phyloP scores from a whole-genome alignment of 1,140 invertebrate genomes.

The Papilio glaucus region DNA sequence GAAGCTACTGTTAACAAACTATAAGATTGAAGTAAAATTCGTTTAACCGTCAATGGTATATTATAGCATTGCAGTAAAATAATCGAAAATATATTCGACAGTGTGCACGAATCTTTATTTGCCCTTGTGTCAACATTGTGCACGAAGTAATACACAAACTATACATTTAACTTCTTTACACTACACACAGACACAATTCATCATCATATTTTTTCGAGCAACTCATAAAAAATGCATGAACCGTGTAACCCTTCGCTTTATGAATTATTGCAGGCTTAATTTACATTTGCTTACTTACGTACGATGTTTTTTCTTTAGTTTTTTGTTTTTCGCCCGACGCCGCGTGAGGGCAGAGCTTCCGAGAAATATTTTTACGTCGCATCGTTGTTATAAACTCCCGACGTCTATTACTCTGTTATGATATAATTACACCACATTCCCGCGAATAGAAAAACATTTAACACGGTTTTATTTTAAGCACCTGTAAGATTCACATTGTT shows the following conservation, averaged over 20 bases:
- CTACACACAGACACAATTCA: background rate
- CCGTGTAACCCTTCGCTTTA: slow-evolving; percentile 11
- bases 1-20: no score
- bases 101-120: slow-evolving; percentile 12
- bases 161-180: background rate
- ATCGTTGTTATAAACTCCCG: background rate
- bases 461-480: background rate
- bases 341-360: slow-evolving; percentile 3
- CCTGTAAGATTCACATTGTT: slow-evolving; percentile 5
- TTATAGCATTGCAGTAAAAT: no score
- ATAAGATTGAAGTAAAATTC: no score
- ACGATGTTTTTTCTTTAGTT: slow-evolving; percentile 19
- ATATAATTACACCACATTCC: background rate
- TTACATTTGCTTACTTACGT: slow-evolving; percentile 31
- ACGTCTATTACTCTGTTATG: background rate
- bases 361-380: slow-evolving; percentile 36
- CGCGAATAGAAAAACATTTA: background rate
- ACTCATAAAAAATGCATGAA: slow-evolving; percentile 17
- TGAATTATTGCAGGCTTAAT: background rate
- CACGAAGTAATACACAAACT: slow-evolving; percentile 9
- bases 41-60: no score
- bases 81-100: no score
- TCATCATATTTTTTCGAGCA: slow-evolving; percentile 1
- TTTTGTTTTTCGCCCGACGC: slow-evolving; percentile 6
- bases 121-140: slow-evolving; percentile 30